Percentiles rank a stretch among this genome's conserved stretches.
phyloP scores from a whole-genome alignment of 2,888 invertebrate genomes.

The Crioceris asparagi region DNA sequence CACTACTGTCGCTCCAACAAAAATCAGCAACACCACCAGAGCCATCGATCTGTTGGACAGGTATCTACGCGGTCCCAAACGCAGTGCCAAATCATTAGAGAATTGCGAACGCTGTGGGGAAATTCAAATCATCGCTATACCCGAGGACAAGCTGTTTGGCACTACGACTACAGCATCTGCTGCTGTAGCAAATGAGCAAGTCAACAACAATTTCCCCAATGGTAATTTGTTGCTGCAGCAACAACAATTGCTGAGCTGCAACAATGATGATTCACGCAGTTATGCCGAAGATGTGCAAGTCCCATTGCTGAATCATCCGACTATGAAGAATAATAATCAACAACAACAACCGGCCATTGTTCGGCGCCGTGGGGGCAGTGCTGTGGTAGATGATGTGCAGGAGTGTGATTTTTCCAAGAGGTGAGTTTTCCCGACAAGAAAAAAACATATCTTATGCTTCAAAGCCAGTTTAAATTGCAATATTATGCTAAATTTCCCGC shows the following conservation, averaged over 20 bases:
- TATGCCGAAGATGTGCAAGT: slow-evolving; percentile 36
- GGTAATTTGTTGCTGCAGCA: slow-evolving; percentile 38
- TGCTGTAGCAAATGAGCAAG: too few species aligned
- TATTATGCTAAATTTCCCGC: too few species aligned
- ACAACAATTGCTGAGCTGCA: slow-evolving; percentile 24
- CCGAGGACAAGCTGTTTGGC: slow-evolving; percentile 38
- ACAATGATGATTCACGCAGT: slow-evolving; percentile 3
- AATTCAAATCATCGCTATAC: slow-evolving; percentile 37
- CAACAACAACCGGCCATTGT: slow-evolving; percentile 27
- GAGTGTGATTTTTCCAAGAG: slow-evolving; percentile 30
- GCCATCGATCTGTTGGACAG: slow-evolving; percentile 18
- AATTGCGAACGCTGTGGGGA: slow-evolving; percentile 40
- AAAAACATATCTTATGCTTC: too few species aligned
- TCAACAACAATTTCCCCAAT: slow-evolving; percentile 46
- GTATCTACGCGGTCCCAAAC: slow-evolving; percentile 19
- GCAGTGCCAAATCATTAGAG: slow-evolving; percentile 39
- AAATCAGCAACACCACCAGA: slow-evolving; percentile 14
- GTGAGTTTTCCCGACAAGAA: too few species aligned
- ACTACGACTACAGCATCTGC: too few species aligned
- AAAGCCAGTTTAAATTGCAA: too few species aligned
- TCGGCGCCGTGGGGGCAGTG: slow-evolving; percentile 31
- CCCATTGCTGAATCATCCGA: slow-evolving; percentile 34
- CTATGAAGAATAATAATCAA: too few species aligned
- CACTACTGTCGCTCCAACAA: slow-evolving; percentile 16
- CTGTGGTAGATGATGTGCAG: slow-evolving; percentile 32